These are phyloP conservation scores for Drosophila seguyi DNA, from an alignment of 1,140 invertebrate species.

Conservation along the genomic window DNA sequence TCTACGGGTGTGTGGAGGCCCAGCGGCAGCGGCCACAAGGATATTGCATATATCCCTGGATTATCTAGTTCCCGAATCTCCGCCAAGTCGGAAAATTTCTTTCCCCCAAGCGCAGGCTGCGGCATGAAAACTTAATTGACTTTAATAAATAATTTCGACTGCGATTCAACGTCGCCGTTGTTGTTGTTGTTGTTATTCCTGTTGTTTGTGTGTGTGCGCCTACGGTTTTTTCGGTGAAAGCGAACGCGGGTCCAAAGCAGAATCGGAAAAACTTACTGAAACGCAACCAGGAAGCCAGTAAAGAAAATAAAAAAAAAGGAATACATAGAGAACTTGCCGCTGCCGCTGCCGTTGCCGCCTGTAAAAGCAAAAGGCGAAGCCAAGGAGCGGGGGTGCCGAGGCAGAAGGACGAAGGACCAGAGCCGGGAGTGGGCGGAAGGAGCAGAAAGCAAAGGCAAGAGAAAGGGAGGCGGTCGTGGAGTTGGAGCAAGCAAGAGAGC, in stretches of 20 bases:
- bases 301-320: slow-evolving; percentile 47
- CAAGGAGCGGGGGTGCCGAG: slow-evolving; percentile 7
- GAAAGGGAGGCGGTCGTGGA: slow-evolving; percentile 41
- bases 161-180: slow-evolving; percentile 46
- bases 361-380: slow-evolving; percentile 34
- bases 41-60: slow-evolving; percentile 1
- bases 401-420: slow-evolving; percentile 13
- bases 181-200: slow-evolving; percentile 32
- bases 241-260: slow-evolving; percentile 68
- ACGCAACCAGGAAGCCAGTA: slow-evolving; percentile 16
- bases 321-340: slow-evolving; percentile 63
- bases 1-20: slow-evolving; percentile 42
- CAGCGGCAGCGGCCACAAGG: slow-evolving; percentile 69
- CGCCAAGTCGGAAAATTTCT: slow-evolving; percentile 10
- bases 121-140: slow-evolving; percentile 43
- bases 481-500: slow-evolving; percentile 34
- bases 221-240: slow-evolving; percentile 63
- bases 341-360: slow-evolving; percentile 77
- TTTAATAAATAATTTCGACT: slow-evolving; percentile 46
- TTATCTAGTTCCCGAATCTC: slow-evolving; percentile 3
- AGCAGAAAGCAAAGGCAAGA: not conserved
- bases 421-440: slow-evolving; percentile 24
- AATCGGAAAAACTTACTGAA: slow-evolving; percentile 65
- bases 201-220: slow-evolving; percentile 50
- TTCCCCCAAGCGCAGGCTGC: not conserved